phyloP scores from a whole-genome alignment of 2,888 invertebrate species.

The Standfussiana lucernea region DNA sequence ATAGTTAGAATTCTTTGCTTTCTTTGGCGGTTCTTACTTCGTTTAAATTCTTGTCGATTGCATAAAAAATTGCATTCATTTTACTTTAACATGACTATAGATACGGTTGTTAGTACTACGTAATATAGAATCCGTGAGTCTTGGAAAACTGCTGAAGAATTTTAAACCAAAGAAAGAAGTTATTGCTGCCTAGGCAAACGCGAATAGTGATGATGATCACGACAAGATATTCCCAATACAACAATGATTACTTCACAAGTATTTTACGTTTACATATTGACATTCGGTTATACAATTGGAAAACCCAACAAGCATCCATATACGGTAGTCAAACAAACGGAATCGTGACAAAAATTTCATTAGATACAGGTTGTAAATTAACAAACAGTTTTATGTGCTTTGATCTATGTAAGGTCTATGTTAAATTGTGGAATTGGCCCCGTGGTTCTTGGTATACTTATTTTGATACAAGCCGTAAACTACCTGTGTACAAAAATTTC shows the following conservation, averaged over 20 bases:
- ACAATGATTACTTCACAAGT: neutral
- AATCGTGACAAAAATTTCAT: constrained; percentile 42
- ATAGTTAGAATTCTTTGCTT: no score
- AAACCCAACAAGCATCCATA: constrained; percentile 16
- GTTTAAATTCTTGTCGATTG: no score
- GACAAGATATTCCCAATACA: constrained; percentile 3
- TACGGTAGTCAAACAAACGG: constrained; percentile 25
- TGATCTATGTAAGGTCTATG: neutral
- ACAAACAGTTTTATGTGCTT: constrained; percentile 22
- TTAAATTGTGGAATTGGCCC: neutral
- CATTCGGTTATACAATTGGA: constrained; percentile 17
- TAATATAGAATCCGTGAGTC: neutral
- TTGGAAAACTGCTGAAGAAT: neutral
- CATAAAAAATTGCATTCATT: no score
- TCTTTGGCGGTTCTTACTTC: no score
- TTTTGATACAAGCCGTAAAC: no score
- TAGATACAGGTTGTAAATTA: constrained; percentile 38
- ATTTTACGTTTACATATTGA: constrained; percentile 31
- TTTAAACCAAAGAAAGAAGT: neutral
- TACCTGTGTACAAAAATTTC: no score
- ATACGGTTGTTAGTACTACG: neutral
- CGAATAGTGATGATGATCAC: neutral
- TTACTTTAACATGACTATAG: no score
- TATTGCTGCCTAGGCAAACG: no score
- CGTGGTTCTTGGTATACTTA: neutral